Evolutionary conservation across 2,888 invertebrate species (phyloP), one percentile per base, ranked within the genome.

Genomic region (Amblyteles armatorius): DNA sequence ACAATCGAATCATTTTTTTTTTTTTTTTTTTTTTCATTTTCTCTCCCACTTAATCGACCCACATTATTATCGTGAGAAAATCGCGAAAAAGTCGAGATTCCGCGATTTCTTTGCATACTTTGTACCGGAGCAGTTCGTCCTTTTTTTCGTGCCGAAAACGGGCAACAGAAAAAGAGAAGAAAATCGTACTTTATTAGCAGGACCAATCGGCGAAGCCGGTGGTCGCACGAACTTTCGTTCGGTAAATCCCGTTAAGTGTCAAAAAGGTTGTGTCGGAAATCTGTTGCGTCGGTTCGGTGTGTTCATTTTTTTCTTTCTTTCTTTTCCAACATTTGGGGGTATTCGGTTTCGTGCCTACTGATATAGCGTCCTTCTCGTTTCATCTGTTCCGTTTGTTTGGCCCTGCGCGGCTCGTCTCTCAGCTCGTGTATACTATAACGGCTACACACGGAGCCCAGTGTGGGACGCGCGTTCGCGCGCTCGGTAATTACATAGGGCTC

Each of bases 401-500:
- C 52, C 80, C 76, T 79, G 76, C 71, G 71, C 65, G 50, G 40
- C 57, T 36, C 77, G 57, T 68, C 67, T 67, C 72, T 67, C 63
- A 16, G 6, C 63, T 63, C 36, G 36, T 7, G 40, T 67, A 52
- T 22, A 67, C 60, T 19, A 33, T 40, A 48, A 50, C 76, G 52
- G 40, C 67, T 48, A 40, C 60, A 78, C 68, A 44, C 68, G 22
- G 13, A 50, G 44, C 50, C 33, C 71, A 89, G 90, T 91, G 91
- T 91, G 90, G 90, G 89, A 85, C 87, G 90, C 84, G 86, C 84
- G 86, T 69, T 84, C 74, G 84, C 80, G 82, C 79, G 72, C 82
- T 48, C 84, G 77, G 89, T 92, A 92, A 92, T 92, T 92, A 92
- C 90, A 92, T 90, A 90, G 92, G 90, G 84, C 89, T 88, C 88